These are phyloP conservation scores for Capra hircus DNA, from an alignment of 2,113 vertebrate species.

Conservation along the genomic window DNA sequence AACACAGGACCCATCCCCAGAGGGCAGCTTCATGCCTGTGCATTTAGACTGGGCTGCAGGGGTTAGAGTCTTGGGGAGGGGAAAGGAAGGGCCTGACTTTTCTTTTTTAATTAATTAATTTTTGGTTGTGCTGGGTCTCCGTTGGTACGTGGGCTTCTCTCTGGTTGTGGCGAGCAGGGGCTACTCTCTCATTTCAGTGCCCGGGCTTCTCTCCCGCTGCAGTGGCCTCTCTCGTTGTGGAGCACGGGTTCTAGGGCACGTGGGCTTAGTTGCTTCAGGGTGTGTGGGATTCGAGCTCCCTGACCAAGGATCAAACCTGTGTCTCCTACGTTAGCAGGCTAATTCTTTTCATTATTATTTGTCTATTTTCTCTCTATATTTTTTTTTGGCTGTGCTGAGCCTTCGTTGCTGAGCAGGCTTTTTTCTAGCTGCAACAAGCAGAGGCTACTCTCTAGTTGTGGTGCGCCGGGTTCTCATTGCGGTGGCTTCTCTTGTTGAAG, in stretches of 20 bases:
- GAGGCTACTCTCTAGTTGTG: background rate
- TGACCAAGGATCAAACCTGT: background rate
- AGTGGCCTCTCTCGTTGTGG: background rate
- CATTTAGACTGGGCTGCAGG: background rate
- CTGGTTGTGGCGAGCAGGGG: background rate
- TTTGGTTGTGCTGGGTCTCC: background rate
- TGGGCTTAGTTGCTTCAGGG: background rate
- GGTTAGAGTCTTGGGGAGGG: background rate
- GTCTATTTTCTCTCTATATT: background rate
- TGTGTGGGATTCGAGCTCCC: background rate
- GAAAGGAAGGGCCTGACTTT: background rate
- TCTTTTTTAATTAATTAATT: background rate
- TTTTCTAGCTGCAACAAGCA: background rate
- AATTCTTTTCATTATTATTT: background rate
- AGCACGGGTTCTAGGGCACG: background rate
- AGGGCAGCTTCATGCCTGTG: background rate
- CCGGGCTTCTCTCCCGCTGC: background rate
- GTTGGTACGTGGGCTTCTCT: background rate
- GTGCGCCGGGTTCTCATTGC: accelerated
- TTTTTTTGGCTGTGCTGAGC: background rate
- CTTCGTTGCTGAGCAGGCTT: background rate
- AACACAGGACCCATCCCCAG: background rate
- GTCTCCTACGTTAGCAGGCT: background rate
- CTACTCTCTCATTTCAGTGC: background rate
- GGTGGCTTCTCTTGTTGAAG: background rate